Evolutionary conservation across 2,797 vertebrate species (phyloP).

Genomic region (Acipenser oxyrinchus): DNA sequence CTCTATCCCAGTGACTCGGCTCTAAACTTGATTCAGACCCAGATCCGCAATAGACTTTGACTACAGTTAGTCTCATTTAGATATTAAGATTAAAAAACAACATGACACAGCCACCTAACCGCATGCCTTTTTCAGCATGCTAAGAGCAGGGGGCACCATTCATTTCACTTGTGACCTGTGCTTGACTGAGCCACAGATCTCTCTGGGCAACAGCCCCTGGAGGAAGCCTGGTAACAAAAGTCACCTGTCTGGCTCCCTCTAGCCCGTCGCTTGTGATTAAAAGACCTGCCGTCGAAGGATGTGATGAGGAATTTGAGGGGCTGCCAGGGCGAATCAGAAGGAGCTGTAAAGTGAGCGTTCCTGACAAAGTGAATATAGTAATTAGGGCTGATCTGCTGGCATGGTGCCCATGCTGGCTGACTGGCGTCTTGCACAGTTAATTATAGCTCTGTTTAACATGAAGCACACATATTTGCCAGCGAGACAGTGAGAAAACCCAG

Average conservation of each 20-base stretch:
- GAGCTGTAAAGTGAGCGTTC: conserved; percentile 66
- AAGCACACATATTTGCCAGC: conserved; percentile 34
- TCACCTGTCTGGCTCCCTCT: background rate
- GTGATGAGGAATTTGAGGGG: conserved; percentile 19
- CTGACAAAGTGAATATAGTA: conserved; percentile 72
- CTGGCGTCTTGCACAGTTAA: conserved; percentile 68
- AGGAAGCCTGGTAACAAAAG: background rate
- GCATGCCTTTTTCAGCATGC: too few relatives aligned
- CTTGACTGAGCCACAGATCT: background rate
- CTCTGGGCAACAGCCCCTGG: background rate
- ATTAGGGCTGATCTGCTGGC: conserved; percentile 81
- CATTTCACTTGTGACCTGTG: background rate
- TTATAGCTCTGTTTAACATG: conserved; percentile 58
- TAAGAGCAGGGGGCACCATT: too few relatives aligned
- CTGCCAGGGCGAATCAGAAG: conserved; percentile 68
- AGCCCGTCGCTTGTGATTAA: conserved; percentile 7
- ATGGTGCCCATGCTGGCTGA: conserved; percentile 56
- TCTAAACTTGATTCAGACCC: too few relatives aligned
- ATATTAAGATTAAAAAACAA: too few relatives aligned
- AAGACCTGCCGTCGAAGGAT: conserved; percentile 7
- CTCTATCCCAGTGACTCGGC: too few relatives aligned
- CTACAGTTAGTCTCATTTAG: too few relatives aligned
- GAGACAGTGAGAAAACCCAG: conserved; percentile 42
- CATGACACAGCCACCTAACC: too few relatives aligned
- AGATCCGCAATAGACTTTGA: too few relatives aligned